Conservation (phyloP, 64 coral and sea anemone genomes). For the Montipora cactus region DNA sequence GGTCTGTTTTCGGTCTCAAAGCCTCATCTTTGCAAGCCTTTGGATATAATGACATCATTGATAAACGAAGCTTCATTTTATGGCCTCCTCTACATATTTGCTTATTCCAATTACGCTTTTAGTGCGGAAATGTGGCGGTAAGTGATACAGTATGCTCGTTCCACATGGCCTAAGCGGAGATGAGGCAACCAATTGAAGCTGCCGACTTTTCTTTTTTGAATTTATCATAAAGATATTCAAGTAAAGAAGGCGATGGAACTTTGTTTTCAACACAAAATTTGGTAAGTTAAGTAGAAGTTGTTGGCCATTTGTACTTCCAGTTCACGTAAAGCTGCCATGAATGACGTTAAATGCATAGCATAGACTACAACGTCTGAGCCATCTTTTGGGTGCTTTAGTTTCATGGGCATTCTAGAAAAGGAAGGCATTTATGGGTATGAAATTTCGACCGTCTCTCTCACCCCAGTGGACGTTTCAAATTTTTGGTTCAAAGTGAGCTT, state of each 20-base stretch:
- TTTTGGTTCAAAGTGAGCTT: too few relatives aligned
- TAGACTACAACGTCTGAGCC: too few relatives aligned
- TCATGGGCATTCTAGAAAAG: too few relatives aligned
- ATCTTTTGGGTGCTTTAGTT: too few relatives aligned
- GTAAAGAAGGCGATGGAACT: conserved; percentile 38
- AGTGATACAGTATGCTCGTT: background rate
- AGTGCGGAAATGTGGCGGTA: conserved; percentile 61
- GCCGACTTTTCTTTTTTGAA: background rate
- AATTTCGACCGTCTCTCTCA: too few relatives aligned
- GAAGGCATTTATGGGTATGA: too few relatives aligned
- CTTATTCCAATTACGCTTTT: background rate
- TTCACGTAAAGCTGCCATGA: background rate
- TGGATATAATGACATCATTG: background rate
- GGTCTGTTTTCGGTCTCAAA: too few relatives aligned
- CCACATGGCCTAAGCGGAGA: too few relatives aligned
- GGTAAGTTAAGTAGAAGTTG: background rate
- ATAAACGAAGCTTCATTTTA: background rate
- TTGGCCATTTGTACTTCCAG: background rate
- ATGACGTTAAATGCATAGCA: too few relatives aligned
- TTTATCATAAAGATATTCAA: conserved; percentile 20
- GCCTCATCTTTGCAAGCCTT: background rate
- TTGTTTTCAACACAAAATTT: conserved; percentile 21
- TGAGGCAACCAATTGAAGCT: background rate
- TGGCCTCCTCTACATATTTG: background rate
- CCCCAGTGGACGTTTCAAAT: too few relatives aligned